Percentiles rank a stretch among this genome's conserved stretches.
Evolutionary conservation across 1,140 invertebrate species (phyloP).

Genomic region (Ceratina calcarata): DNA sequence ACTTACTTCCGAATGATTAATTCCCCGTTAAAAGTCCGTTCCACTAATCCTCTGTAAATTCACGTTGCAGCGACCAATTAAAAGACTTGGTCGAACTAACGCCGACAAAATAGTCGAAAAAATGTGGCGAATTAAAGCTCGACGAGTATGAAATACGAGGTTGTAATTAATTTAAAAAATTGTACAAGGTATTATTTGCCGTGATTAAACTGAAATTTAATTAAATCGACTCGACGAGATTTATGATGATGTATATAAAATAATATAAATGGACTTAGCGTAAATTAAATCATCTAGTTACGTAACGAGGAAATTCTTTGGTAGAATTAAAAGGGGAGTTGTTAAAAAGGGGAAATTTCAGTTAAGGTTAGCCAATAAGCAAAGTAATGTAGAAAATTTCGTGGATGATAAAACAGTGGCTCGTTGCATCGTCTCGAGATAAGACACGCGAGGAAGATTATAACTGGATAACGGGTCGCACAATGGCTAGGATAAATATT

Average conservation of each 20-base stretch:
- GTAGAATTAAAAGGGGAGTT: too few relatives aligned
- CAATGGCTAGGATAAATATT: conserved; percentile 7
- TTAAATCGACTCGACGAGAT: not conserved
- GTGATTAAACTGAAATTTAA: not conserved
- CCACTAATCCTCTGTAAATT: conserved; percentile 6
- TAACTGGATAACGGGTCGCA: conserved; percentile 7
- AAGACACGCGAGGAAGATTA: not conserved
- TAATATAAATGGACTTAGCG: too few relatives aligned
- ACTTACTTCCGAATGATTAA: conserved; percentile 17
- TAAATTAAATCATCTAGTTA: too few relatives aligned
- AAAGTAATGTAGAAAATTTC: not conserved
- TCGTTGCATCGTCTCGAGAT: not conserved
- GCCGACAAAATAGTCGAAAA: not conserved
- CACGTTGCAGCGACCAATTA: not conserved
- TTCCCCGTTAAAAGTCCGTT: conserved; percentile 6
- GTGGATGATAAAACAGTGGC: not conserved
- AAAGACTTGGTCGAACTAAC: not conserved
- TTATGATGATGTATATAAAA: too few relatives aligned
- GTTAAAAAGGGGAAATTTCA: not conserved
- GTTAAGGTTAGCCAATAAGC: not conserved
- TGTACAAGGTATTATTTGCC: not conserved
- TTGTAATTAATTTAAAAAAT: conserved; percentile 21
- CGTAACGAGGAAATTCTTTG: too few relatives aligned
- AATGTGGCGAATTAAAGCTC: conserved; percentile 12
- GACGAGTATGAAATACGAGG: not conserved